Evolutionary conservation across 2,113 vertebrate genomes (phyloP), one percentile per base, ranked within the genome.

Genomic region (Salvator merianae): DNA sequence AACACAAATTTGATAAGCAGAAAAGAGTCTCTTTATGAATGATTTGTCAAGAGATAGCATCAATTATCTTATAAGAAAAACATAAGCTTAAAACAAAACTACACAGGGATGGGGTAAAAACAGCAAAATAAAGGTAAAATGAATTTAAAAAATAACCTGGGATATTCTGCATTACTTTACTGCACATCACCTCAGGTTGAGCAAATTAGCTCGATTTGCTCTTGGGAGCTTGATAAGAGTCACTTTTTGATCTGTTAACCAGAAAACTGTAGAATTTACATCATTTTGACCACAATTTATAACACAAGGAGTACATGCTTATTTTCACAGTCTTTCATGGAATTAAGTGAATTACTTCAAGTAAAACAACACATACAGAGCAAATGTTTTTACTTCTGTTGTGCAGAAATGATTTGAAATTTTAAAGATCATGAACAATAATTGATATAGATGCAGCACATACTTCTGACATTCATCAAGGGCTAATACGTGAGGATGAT

Each of bases 401-500:
- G 1, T 71, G 13, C 28, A 20, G 14, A 83, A 65, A 63, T 81
- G 70, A 53, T 4, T 34, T 38, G 12, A 28, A 3, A 81, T 34
- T 50, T 20, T 20, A 5, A 81, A 63, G 32, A 30, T 40, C 0
- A 0, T 4, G 36, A 85, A 0, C 1, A 84, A 36, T 20, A 7
- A 0, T 3, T 38, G 77, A 84, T 43, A 63, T 84, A 43, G 80
- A 28, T 84, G 13, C 5, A 87, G 82, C 81, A 88, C 96, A 92
- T 95, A 98, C 97, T 97, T 97, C 88, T 99, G 98, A 91, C 99
- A 99, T 90, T 99, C 99, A 4, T 99, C 98, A 87, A 99, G 93
- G 55, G 97, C 96, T 70, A 99, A 93, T 26, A 97, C 97, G 0
- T 99, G 99, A 0, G 99, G 98, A 83, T 99, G 99, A 93, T 99